Percentiles rank a stretch among this genome's conserved stretches.
Conservation (phyloP, 2,797 vertebrate genomes). For the Triplophysa yarkandensis region DNA sequence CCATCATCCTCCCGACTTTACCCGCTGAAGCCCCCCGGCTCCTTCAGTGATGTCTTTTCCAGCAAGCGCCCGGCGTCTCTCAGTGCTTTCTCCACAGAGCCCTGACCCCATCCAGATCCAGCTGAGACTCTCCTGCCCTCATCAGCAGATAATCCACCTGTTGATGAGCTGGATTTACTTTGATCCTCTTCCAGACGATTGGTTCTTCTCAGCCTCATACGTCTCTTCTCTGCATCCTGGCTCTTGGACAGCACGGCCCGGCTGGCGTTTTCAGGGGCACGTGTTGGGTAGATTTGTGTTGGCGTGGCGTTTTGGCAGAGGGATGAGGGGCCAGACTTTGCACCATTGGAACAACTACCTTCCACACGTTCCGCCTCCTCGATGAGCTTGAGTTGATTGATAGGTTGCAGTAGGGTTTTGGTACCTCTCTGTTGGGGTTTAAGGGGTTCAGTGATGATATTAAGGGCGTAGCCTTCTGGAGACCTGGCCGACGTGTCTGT, state of each 20-base stretch:
- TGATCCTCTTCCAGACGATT: conserved; percentile 71
- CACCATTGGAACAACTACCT: neutral
- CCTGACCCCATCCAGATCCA: conserved; percentile 55
- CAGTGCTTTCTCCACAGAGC: conserved; percentile 63
- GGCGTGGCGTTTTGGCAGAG: neutral
- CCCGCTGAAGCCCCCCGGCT: conserved; percentile 31
- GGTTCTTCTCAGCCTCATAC: conserved; percentile 65
- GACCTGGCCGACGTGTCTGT: conserved; percentile 46
- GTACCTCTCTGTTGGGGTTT: conserved; percentile 48
- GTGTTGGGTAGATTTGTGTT: neutral
- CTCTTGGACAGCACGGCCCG: neutral
- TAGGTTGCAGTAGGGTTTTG: conserved; percentile 48
- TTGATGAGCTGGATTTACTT: conserved; percentile 65
- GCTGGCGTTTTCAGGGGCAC: neutral
- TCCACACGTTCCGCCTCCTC: conserved; percentile 45
- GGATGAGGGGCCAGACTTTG: neutral
- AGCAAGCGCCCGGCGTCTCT: conserved; percentile 58
- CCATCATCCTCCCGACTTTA: conserved; percentile 62
- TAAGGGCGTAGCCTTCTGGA: conserved; percentile 21
- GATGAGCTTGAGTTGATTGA: conserved; percentile 43
- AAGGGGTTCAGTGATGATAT: conserved; percentile 36
- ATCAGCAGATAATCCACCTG: conserved; percentile 63
- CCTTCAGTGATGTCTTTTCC: conserved; percentile 62
- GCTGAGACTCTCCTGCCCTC: conserved; percentile 57
- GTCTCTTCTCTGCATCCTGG: conserved; percentile 57